Evolutionary conservation across 2,797 vertebrate species (phyloP).

Genomic region (Peromyscus attwateri): DNA sequence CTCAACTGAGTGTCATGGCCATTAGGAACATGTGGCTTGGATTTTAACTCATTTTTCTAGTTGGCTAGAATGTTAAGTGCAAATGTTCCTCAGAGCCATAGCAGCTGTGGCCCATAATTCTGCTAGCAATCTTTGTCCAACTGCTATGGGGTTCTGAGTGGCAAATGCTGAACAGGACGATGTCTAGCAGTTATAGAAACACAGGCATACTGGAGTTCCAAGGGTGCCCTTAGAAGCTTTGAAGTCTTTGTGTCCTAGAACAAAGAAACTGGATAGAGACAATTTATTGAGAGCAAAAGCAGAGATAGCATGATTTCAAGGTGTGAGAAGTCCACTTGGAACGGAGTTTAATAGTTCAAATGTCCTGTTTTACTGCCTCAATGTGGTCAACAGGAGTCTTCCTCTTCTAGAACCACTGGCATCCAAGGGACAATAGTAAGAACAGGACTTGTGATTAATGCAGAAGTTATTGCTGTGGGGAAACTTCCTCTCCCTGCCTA

Average conservation of each 20-base stretch:
- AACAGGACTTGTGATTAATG: not conserved
- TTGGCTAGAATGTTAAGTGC: constrained; percentile 33
- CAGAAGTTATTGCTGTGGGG: not conserved
- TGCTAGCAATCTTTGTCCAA: not conserved
- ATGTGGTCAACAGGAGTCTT: not conserved
- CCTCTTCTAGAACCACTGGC: not conserved
- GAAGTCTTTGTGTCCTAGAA: not conserved
- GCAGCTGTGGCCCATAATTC: not conserved
- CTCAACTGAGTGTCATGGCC: not conserved
- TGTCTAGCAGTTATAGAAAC: not conserved
- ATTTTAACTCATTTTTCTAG: constrained; percentile 51
- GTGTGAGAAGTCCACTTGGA: not conserved
- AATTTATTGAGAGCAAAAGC: too few relatives aligned
- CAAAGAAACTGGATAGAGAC: not conserved
- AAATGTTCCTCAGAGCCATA: constrained; percentile 13
- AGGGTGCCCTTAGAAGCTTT: not conserved
- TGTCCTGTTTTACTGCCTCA: too few relatives aligned
- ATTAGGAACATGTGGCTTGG: constrained; percentile 16
- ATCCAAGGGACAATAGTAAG: not conserved
- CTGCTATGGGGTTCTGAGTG: not conserved
- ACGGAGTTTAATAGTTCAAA: not conserved
- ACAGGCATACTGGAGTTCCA: not conserved
- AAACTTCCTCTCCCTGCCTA: not conserved
- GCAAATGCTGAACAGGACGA: not conserved
- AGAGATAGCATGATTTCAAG: not conserved